Percentiles rank a stretch among this genome's conserved stretches.
These are phyloP conservation scores for Epistrophella euchroma DNA, from an alignment of 2,888 invertebrate species.

Conservation along the genomic window DNA sequence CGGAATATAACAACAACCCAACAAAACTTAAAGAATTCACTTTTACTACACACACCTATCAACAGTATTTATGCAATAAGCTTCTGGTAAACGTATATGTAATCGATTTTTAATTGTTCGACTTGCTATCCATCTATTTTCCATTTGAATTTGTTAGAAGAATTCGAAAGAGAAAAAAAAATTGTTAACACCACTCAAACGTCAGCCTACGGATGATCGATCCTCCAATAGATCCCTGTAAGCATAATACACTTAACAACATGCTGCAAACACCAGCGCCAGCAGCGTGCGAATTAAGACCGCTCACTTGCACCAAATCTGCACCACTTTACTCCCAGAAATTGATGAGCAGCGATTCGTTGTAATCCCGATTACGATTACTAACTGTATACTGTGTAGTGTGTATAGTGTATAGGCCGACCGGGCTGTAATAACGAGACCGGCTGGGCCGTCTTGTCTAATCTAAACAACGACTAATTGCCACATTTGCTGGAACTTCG, in stretches of 20 bases:
- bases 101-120: slow-evolving; percentile 74
- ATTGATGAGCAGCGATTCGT: slow-evolving; percentile 72
- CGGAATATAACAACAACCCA: not conserved
- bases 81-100: slow-evolving; percentile 6
- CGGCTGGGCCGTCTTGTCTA: slow-evolving; percentile 72
- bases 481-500: slow-evolving; percentile 72
- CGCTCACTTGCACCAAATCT: slow-evolving; percentile 61
- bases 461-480: slow-evolving; percentile 76
- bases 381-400: slow-evolving; percentile 14
- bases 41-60: slow-evolving; percentile 18
- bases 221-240: slow-evolving; percentile 53
- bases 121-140: slow-evolving; percentile 49
- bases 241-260: slow-evolving; percentile 34
- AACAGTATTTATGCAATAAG: slow-evolving; percentile 39
- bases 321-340: slow-evolving; percentile 66
- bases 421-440: slow-evolving; percentile 34
- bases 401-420: not conserved
- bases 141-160: slow-evolving; percentile 54
- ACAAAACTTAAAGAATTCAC: slow-evolving; percentile 48
- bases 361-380: slow-evolving; percentile 61
- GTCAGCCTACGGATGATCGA: slow-evolving; percentile 67
- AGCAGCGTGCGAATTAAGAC: slow-evolving; percentile 52
- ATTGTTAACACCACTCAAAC: slow-evolving; percentile 40
- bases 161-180: slow-evolving; percentile 14
- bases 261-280: slow-evolving; percentile 14